Evolutionary conservation across 2,888 invertebrate species (phyloP), one percentile per base, ranked within the genome.

Genomic region (Leptura quadrifasciata): DNA sequence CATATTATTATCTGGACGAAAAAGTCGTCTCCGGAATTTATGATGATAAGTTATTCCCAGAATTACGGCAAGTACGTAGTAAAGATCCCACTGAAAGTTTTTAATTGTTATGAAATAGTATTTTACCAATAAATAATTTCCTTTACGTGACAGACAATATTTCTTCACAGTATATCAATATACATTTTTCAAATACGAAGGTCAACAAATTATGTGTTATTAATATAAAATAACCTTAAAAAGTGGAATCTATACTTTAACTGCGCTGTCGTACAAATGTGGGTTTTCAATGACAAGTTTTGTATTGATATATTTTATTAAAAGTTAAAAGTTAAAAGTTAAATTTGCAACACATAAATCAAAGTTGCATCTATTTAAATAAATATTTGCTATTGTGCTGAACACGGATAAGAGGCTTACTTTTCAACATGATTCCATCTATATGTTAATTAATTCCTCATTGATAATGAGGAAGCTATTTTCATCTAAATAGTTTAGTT

Each of bases 161-260:
- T 47, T 47, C n/a, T 47, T 47, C 15, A 47, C n/a, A n/a, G n/a
- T 47, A n/a, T n/a, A 15, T 47, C 17, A 47, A 47, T n/a, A 47
- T 4, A 47, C 17, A 47, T 47, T 47, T 47, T n/a, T 47, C n/a
- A 47, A n/a, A 47, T 47, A 47, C 47, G 15, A 47, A 47, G 47
- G 47, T 47, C n/a, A 47, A 47, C n/a, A 47, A 47, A 47, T 47
- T 47, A 47, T 47, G n/a, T 47, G n/a, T n/a, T n/a, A 47, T 47
- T 47, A 47, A 47, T 47, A n/a, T n/a, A 47, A 15, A 47, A n/a
- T n/a, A 47, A 47, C 47, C 47, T 47, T 47, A 47, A 47, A 15
- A 47, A 47, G n/a, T 47, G n/a, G 47, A 47, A 47, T 47, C n/a
- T n/a, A 47, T n/a, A n/a, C 47, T n/a, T 47, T 47, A 47, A 47